These are phyloP conservation scores for Rhinichthys klamathensis DNA, from an alignment of 2,113 vertebrate species.

Conservation along the genomic window DNA sequence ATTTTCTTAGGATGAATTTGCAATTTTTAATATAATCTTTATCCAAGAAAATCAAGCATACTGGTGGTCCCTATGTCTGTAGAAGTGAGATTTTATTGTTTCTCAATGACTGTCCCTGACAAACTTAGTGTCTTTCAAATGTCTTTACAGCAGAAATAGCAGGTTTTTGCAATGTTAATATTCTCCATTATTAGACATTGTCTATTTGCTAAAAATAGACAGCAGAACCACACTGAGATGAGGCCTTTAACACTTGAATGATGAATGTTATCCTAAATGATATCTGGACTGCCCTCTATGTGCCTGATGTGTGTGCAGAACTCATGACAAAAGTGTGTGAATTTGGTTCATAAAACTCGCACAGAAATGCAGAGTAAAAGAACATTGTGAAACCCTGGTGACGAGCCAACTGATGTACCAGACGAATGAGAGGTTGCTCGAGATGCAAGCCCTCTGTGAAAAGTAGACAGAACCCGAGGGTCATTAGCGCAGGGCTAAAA, in stretches of 20 bases:
- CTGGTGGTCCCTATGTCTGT: background rate
- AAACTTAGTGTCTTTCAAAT: background rate
- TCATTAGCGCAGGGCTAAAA: constrained; percentile 64
- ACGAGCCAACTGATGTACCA: background rate
- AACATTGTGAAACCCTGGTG: background rate
- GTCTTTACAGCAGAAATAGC: background rate
- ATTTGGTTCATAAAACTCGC: background rate
- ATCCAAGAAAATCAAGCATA: background rate
- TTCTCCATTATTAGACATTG: background rate
- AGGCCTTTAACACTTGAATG: constrained; percentile 5
- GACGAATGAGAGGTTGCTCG: background rate
- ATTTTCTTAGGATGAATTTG: background rate
- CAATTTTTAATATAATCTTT: background rate
- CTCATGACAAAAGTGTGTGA: background rate
- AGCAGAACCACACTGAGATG: constrained; percentile 15
- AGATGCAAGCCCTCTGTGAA: constrained; percentile 66
- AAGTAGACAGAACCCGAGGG: constrained; percentile 67
- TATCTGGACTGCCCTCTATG: background rate
- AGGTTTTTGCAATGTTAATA: background rate
- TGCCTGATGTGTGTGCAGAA: background rate
- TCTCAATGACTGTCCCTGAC: background rate
- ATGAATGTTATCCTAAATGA: background rate
- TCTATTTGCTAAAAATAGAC: background rate
- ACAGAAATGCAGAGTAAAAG: constrained; percentile 19
- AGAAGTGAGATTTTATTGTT: background rate